These are phyloP conservation scores for Rhagoletis pomonella DNA, from an alignment of 1,140 invertebrate genomes.

Conservation along the genomic window DNA sequence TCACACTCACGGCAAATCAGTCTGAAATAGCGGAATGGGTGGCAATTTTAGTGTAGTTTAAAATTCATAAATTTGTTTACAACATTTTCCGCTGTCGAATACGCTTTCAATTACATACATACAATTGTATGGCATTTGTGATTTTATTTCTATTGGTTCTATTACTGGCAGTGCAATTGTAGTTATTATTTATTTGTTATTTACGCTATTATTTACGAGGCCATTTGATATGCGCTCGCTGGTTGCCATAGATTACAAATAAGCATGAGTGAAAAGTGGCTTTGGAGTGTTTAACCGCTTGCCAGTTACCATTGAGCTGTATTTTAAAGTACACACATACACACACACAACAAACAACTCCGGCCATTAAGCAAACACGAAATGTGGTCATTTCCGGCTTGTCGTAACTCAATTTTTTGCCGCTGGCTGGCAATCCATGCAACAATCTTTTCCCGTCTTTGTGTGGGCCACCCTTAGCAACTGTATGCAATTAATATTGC, in stretches of 20 bases:
- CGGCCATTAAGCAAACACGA: slow-evolving; percentile 37
- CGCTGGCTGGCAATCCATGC: neutral
- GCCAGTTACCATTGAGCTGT: neutral
- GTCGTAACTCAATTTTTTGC: neutral
- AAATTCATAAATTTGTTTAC: slow-evolving; percentile 45
- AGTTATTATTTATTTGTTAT: slow-evolving; percentile 3
- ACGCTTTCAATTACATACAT: neutral
- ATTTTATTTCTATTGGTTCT: slow-evolving; percentile 3
- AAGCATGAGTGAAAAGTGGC: neutral
- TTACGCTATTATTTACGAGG: slow-evolving; percentile 9
- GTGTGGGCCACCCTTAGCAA: neutral
- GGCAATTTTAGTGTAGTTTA: neutral
- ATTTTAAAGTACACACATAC: neutral
- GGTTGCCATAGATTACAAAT: neutral
- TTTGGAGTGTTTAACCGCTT: neutral
- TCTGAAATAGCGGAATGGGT: neutral
- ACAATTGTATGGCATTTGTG: neutral
- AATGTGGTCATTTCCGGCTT: slow-evolving; percentile 50
- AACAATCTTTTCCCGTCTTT: neutral
- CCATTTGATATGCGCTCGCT: slow-evolving; percentile 13
- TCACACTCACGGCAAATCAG: too few species aligned
- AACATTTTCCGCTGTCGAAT: neutral
- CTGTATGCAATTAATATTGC: neutral
- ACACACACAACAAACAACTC: neutral
- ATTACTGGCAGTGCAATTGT: neutral